Base-by-base conservation (phyloP, 2,797 vertebrate genomes). In the Sebastes aleutianus region DNA sequence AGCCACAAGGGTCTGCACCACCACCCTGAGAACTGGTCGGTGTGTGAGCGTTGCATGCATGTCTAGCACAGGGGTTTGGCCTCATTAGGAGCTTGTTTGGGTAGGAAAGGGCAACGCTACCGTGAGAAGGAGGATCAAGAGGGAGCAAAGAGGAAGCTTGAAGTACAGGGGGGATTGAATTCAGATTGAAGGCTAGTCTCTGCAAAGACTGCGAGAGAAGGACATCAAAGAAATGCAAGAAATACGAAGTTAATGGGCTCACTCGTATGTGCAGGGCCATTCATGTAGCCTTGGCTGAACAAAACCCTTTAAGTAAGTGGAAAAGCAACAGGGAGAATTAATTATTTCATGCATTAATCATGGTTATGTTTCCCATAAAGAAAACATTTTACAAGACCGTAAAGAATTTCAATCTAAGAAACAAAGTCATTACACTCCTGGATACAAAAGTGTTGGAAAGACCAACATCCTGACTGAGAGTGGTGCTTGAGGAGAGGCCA, bases 1-100 rank as follows among this genome's bases (percentile, higher is more conserved):
- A 87, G 74, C 68, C 81, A 82, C 9, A 6, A 66, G 77, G 50
- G 69, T 43, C 32, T 16, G 67, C 43, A 76, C 53, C 74, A 74
- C 27, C 80, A 71, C 56, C 75, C 70, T 56, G 75, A 79, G 67
- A 87, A 73, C 18, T 9, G 76, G 58, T 32, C 11, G 43, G 27
- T 10, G 59, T 24, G 61, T 70, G 68, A 70, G 79, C 18, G 4
- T 50, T 7, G 56, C 63, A 64, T 58, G 70, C 61, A 66, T 32
- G 36, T 79, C 43, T 65, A 58, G 80, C 68, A 75, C 29, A 24
- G 43, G 83, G 86, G 76, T 83, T 79, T 90, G 90, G 87, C 87
- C 92, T 94, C 90, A 92, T 93, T 92, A 93, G 72, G 82, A 86
- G 76, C 72, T 87, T 89, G 89, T 91, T 90, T 89, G 84, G 83